Conservation (phyloP, 1,140 invertebrate genomes). For the Bombus superbus region DNA sequence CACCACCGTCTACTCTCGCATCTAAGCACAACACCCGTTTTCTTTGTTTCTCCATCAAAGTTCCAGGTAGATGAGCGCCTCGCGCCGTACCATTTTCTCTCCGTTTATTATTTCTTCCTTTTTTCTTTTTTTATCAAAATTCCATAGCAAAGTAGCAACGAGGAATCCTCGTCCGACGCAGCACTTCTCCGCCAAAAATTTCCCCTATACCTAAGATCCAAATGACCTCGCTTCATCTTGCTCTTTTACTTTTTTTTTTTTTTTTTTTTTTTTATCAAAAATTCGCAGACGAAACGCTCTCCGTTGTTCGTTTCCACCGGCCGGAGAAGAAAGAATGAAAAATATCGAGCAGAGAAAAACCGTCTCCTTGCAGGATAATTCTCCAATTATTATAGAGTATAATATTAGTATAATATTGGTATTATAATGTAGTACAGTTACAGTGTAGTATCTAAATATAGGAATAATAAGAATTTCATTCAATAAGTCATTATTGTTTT, state of each 20-base stretch:
- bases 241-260: neutral
- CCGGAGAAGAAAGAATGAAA: neutral
- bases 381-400: no score
- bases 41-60: slow-evolving; percentile 20
- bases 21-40: neutral
- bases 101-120: no score
- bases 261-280: neutral
- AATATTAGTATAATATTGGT: no score
- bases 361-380: neutral
- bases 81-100: neutral
- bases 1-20: neutral
- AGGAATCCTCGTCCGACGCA: neutral
- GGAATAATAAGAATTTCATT: no score
- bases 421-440: no score
- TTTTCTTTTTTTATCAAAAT: slow-evolving; percentile 8
- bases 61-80: slow-evolving; percentile 6
- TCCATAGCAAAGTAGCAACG: neutral
- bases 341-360: neutral
- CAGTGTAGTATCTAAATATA: no score
- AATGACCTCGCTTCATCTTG: neutral
- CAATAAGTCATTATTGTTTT: no score
- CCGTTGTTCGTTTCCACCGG: neutral
- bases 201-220: neutral
- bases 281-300: neutral
- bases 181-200: neutral